A percentile compares a stretch with the other conserved stretches of the same genome.
phyloP scores from a whole-genome alignment of 2,888 invertebrate species.

The Strigamia maritima region DNA sequence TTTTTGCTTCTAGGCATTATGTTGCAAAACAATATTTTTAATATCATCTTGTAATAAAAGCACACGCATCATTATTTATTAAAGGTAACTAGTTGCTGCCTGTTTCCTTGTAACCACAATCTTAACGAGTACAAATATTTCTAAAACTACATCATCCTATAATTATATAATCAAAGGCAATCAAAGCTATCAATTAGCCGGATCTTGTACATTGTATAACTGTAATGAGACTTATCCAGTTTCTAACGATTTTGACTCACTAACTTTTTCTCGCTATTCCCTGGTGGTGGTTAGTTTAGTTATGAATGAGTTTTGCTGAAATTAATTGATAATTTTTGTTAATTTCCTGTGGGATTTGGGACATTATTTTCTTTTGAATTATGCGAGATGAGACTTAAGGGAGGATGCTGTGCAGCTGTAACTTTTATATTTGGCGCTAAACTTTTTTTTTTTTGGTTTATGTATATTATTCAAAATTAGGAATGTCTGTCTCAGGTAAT shows the following conservation, averaged over 20 bases:
- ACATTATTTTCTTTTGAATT: background rate
- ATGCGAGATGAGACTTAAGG: constrained; percentile 8
- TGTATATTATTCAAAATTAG: constrained; percentile 4
- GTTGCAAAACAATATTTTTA: too few species aligned
- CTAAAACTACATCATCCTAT: too few species aligned
- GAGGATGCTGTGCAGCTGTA: background rate
- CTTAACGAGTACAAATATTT: too few species aligned
- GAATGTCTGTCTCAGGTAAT: background rate
- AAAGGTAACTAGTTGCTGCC: too few species aligned
- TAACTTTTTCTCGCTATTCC: background rate
- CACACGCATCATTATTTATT: too few species aligned
- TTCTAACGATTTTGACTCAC: background rate
- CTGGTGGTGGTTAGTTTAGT: constrained; percentile 7
- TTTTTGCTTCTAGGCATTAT: background rate
- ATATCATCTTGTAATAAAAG: too few species aligned
- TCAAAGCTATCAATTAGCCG: too few species aligned
- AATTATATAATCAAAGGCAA: too few species aligned
- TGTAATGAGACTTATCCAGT: background rate
- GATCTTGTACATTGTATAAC: too few species aligned
- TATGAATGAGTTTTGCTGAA: constrained; percentile 9
- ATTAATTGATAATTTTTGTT: constrained; percentile 29
- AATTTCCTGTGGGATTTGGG: constrained; percentile 25
- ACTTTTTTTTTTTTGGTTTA: background rate
- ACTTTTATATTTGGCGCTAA: background rate
- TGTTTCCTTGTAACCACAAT: too few species aligned